Evolutionary conservation across 2,888 invertebrate species (phyloP).

Genomic region (Athripsodes cinereus): DNA sequence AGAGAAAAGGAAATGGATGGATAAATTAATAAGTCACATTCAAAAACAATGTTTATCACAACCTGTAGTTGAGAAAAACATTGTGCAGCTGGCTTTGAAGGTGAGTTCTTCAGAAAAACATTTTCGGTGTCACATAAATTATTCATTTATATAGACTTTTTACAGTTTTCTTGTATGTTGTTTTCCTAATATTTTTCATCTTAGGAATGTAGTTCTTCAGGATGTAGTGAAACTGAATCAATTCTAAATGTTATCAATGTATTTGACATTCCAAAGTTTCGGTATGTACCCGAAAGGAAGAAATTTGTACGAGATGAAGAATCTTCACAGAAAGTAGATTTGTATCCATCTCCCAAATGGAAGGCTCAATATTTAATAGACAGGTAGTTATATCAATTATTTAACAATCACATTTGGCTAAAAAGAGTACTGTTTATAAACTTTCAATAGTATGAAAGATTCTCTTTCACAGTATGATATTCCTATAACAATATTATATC

Average conservation of each 20-base stretch:
- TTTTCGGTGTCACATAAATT: not conserved
- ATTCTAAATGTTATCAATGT: conserved; percentile 74
- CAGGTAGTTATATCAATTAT: too few relatives aligned
- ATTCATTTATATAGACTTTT: not conserved
- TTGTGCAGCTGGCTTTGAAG: conserved; percentile 68
- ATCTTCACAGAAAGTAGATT: conserved; percentile 36
- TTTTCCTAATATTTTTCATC: conserved; percentile 20
- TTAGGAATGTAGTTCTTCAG: conserved; percentile 52
- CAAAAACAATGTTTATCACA: conserved; percentile 69
- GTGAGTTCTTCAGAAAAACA: conserved; percentile 37
- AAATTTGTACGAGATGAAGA: conserved; percentile 58
- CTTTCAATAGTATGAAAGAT: too few relatives aligned
- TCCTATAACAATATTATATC: too few relatives aligned
- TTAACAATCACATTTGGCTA: too few relatives aligned
- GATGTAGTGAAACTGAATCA: conserved; percentile 64
- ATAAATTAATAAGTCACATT: conserved; percentile 69
- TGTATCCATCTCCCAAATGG: conserved; percentile 58
- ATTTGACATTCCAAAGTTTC: conserved; percentile 72
- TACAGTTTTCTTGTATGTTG: not conserved
- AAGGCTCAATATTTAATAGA: conserved; percentile 65
- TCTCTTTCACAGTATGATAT: too few relatives aligned
- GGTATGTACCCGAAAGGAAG: conserved; percentile 70
- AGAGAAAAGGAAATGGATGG: conserved; percentile 65
- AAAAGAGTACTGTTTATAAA: too few relatives aligned
- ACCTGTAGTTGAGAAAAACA: conserved; percentile 65